phyloP scores from a whole-genome alignment of 2,888 invertebrate genomes.

The Lampropteryx suffumata region DNA sequence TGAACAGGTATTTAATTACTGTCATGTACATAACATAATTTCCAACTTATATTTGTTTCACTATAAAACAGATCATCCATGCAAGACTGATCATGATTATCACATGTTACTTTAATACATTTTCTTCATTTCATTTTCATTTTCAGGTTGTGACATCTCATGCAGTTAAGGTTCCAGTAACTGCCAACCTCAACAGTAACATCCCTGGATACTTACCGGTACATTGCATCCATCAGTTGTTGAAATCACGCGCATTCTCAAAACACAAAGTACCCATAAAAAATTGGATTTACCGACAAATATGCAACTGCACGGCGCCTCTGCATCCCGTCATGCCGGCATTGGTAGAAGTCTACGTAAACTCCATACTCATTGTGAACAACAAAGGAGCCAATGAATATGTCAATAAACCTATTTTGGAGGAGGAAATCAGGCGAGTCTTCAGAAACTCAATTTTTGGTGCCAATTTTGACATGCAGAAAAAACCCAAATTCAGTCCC shows the following conservation, averaged over 20 bases:
- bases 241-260: constrained; percentile 96
- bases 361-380: constrained; percentile 91
- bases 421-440: constrained; percentile 93
- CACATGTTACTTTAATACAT: too few species aligned
- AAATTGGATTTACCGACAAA: constrained; percentile 97
- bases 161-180: constrained; percentile 98
- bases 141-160: constrained; percentile 94
- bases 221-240: constrained; percentile 97
- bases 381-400: constrained; percentile 87
- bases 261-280: constrained; percentile 98
- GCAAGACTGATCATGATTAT: too few species aligned
- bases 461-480: constrained; percentile 86
- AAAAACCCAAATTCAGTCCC: constrained; percentile 68
- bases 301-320: constrained; percentile 94
- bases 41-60: not conserved
- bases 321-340: constrained; percentile 96
- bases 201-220: constrained; percentile 96
- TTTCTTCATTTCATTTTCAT: too few species aligned
- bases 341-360: constrained; percentile 96
- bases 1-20: constrained; percentile 87
- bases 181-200: constrained; percentile 92
- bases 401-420: constrained; percentile 95
- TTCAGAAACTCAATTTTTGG: constrained; percentile 91
- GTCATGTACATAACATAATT: not conserved
- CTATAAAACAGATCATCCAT: not conserved